phyloP scores from a whole-genome alignment of 2,888 invertebrate species.

The Coremacera marginata region DNA sequence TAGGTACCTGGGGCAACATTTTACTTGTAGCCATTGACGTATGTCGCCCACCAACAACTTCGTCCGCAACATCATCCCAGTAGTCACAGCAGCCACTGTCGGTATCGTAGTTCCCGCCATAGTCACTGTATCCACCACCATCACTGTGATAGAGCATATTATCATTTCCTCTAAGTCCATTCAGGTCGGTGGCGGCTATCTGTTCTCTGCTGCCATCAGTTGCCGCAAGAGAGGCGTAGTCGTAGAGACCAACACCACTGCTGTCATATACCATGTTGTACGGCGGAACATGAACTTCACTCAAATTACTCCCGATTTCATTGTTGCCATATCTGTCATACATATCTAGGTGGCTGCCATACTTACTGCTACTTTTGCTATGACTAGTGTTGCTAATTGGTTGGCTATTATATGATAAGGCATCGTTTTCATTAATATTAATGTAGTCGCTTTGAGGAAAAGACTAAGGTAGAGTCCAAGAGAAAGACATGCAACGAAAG shows the following conservation, averaged over 20 bases:
- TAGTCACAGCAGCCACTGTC: conserved; percentile 18
- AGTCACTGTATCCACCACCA: conserved; percentile 39
- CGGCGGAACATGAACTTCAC: conserved; percentile 26
- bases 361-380: conserved; percentile 51
- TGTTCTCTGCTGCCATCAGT: background rate
- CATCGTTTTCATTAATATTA: conserved; percentile 73
- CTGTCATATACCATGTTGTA: conserved; percentile 37
- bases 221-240: conserved; percentile 15
- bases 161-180: conserved; percentile 25
- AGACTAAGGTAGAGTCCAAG: conserved; percentile 55
- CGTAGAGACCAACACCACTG: conserved; percentile 29
- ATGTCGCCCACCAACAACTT: conserved; percentile 11
- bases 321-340: conserved; percentile 49
- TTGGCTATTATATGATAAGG: conserved; percentile 84
- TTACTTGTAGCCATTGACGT: conserved; percentile 49
- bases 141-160: conserved; percentile 40
- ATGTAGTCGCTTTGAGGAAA: conserved; percentile 61
- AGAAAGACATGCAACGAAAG: background rate
- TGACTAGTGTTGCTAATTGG: conserved; percentile 71
- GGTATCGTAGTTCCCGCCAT: conserved; percentile 34
- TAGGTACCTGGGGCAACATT: conserved; percentile 57
- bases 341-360: conserved; percentile 49
- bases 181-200: too few species aligned
- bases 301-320: conserved; percentile 23
- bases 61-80: conserved; percentile 35